Evolutionary conservation across 2,797 vertebrate genomes (phyloP), one percentile per base, ranked within the genome.

Genomic region (Pseudomugil gertrudae): DNA sequence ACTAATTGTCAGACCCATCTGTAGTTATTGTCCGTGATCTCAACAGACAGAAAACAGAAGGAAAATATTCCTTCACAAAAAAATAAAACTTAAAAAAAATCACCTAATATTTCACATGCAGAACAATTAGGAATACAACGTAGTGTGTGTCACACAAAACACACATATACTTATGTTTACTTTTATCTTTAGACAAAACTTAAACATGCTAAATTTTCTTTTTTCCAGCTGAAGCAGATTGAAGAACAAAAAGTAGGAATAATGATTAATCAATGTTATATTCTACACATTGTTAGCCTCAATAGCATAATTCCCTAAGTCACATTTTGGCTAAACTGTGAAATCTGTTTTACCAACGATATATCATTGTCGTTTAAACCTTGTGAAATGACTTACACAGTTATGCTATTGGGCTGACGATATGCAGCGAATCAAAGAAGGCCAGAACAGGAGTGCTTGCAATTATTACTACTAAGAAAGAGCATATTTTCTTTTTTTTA

Each of bases 141-240:
- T 43, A 43, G 5, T 19, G 38, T 8, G 6, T 40, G 35, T 58
- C 51, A 40, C 26, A 54, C n/a, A 63, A 59, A 21, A 27, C 21
- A 30, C 21, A 55, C 2, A 30, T 21, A 38, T 29, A 35, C 47
- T 52, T 53, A 19, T 55, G 9, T 21, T 32, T 1, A 62, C 27
- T 36, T 19, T 52, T 30, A 53, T 13, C 0, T 56, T 36, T 26
- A 17, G 23, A 5, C 23, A 50, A 56, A 59, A 38, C 9, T 56
- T 59, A 52, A 77, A 69, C 43, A 47, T 54, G 35, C 32, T 60
- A 62, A 38, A 60, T 63, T 74, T 72, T 33, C 35, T 71, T 69
- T 56, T 68, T 83, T 89, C 52, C 76, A 90, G 83, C 82, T 70
- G 76, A 89, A 72, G 84, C 86, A 78, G 80, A 88, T 58, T 88